Conservation (phyloP, 2,113 vertebrate genomes). For the Melanotaenia duboulayi region DNA sequence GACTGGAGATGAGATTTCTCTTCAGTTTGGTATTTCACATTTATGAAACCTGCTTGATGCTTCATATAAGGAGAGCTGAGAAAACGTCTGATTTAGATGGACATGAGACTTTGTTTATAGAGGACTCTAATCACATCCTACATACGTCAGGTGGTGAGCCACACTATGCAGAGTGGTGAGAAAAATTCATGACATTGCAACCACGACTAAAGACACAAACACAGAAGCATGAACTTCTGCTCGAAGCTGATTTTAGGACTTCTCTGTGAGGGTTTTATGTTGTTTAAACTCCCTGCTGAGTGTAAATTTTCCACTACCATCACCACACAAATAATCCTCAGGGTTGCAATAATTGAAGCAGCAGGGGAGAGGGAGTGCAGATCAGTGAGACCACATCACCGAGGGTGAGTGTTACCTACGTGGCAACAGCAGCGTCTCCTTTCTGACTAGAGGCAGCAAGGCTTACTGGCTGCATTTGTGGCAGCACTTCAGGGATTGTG, state of each 20-base stretch:
- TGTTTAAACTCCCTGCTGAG: constrained; percentile 41
- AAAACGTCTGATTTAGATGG: not conserved
- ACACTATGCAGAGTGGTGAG: not conserved
- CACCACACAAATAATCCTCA: constrained; percentile 41
- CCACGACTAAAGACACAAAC: not conserved
- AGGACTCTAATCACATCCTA: not conserved
- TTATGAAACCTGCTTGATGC: not conserved
- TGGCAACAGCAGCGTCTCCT: constrained; percentile 33
- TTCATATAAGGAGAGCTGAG: not conserved
- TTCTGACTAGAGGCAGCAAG: constrained; percentile 16
- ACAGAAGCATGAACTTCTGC: not conserved
- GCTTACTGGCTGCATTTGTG: constrained; percentile 24
- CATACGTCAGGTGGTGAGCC: constrained; percentile 7
- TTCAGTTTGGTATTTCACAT: not conserved
- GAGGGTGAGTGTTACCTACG: constrained; percentile 8
- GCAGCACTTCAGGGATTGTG: constrained; percentile 1
- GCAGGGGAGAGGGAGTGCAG: constrained; percentile 40
- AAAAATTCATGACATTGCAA: not conserved
- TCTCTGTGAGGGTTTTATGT: constrained; percentile 31
- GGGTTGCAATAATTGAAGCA: constrained; percentile 65
- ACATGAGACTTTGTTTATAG: not conserved
- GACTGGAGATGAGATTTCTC: constrained; percentile 1
- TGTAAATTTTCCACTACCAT: constrained; percentile 39
- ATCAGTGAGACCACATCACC: constrained; percentile 12
- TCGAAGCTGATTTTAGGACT: constrained; percentile 8